A percentile compares a stretch with the other conserved stretches of the same genome.
Evolutionary conservation across 2,888 invertebrate species (phyloP).

Genomic region (Clepsis dumicolana): DNA sequence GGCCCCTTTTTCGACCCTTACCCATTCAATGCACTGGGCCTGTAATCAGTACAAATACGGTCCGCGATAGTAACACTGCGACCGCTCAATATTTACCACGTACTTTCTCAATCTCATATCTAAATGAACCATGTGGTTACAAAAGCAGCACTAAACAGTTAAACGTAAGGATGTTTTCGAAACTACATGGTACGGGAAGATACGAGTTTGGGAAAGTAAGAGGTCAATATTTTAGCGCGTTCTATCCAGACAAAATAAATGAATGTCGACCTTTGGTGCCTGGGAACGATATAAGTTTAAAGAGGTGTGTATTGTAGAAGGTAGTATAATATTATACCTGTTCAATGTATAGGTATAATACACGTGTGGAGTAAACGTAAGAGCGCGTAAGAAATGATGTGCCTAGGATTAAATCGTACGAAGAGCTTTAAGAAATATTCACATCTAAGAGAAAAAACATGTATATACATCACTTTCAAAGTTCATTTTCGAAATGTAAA

Average conservation of each 20-base stretch:
- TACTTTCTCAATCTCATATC: not conserved
- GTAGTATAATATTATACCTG: not conserved
- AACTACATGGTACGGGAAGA: not conserved
- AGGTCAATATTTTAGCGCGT: conserved; percentile 73
- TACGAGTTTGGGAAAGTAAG: not conserved
- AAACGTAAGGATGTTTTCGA: not conserved
- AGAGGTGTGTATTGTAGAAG: not conserved
- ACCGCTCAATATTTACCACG: conserved; percentile 61
- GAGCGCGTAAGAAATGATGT: too few relatives aligned
- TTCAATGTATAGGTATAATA: too few relatives aligned
- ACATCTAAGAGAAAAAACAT: not conserved
- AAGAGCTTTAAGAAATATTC: not conserved
- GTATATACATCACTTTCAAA: not conserved
- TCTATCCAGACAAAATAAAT: conserved; percentile 82
- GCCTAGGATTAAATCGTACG: too few relatives aligned
- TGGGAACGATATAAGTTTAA: conserved; percentile 18
- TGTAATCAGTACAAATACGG: conserved; percentile 82
- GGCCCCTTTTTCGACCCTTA: conserved; percentile 59
- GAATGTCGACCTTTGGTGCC: conserved; percentile 59
- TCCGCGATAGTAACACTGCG: conserved; percentile 67
- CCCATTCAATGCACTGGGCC: conserved; percentile 46
- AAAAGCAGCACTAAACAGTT: not conserved
- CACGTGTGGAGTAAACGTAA: too few relatives aligned
- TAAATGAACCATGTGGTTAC: not conserved
- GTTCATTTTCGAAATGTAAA: not conserved